Conservation (phyloP, 2,888 invertebrate species). For the Luffia ferchaultella region DNA sequence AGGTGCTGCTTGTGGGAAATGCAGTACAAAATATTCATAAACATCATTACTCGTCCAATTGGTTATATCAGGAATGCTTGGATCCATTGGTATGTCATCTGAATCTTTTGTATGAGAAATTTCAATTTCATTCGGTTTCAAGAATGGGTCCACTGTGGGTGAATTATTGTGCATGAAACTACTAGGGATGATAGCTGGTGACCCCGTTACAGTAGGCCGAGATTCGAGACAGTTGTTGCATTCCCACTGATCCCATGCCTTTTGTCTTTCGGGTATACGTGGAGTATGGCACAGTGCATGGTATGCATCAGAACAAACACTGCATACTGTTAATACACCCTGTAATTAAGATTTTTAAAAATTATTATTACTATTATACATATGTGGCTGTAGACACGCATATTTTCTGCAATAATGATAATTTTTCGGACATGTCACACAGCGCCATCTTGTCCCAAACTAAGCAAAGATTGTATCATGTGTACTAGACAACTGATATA, state of each 20-base stretch:
- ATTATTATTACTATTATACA: not conserved
- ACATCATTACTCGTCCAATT: slow-evolving; percentile 88
- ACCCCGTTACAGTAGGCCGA: slow-evolving; percentile 37
- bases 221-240: slow-evolving; percentile 72
- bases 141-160: slow-evolving; percentile 37
- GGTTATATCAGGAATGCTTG: slow-evolving; percentile 78
- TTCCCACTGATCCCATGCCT: slow-evolving; percentile 73
- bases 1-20: slow-evolving; percentile 82
- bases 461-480: no score
- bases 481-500: no score
- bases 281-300: slow-evolving; percentile 85
- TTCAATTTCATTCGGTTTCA: slow-evolving; percentile 54
- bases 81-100: slow-evolving; percentile 63
- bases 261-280: slow-evolving; percentile 62
- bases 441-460: no score
- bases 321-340: slow-evolving; percentile 80
- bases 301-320: slow-evolving; percentile 85
- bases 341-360: slow-evolving; percentile 31
- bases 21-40: slow-evolving; percentile 77
- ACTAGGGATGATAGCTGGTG: slow-evolving; percentile 35
- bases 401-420: not conserved
- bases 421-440: no score
- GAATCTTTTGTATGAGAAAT: slow-evolving; percentile 41
- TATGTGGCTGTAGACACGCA: not conserved
- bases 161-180: slow-evolving; percentile 36